Evolutionary conservation across 2,888 invertebrate species (phyloP).

Genomic region (Mylabris sibirica): DNA sequence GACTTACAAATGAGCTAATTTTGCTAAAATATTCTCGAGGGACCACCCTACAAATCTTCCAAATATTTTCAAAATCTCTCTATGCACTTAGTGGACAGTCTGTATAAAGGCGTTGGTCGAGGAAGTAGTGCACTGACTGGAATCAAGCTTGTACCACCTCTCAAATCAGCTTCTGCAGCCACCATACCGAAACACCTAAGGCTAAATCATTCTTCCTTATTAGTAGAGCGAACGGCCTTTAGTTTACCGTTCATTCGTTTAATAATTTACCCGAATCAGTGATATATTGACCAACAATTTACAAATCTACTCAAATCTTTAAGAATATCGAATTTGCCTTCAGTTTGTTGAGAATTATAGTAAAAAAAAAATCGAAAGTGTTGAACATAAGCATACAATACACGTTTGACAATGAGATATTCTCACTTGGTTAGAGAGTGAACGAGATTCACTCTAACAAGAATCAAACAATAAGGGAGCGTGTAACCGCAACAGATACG

Average conservation of each 20-base stretch:
- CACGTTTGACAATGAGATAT: too few species aligned
- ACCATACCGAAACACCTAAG: not conserved
- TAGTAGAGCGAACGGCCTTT: not conserved
- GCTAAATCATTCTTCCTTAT: not conserved
- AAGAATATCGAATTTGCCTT: too few species aligned
- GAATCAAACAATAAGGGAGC: slow-evolving; percentile 2
- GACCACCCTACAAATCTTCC: too few species aligned
- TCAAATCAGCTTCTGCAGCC: slow-evolving; percentile 21
- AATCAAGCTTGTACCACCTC: slow-evolving; percentile 21
- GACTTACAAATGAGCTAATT: too few species aligned
- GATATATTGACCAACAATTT: not conserved
- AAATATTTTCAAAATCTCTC: too few species aligned
- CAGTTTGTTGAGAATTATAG: too few species aligned
- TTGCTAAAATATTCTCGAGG: too few species aligned
- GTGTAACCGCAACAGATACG: not conserved
- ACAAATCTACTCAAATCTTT: too few species aligned
- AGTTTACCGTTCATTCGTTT: not conserved
- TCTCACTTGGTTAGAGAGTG: not conserved
- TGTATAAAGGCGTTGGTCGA: slow-evolving; percentile 11
- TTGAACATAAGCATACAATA: not conserved
- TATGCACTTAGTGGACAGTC: too few species aligned
- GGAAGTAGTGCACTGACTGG: slow-evolving; percentile 37
- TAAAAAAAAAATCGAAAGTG: not conserved
- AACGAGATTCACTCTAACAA: not conserved
- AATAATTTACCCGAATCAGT: not conserved